phyloP scores from a whole-genome alignment of 2,797 vertebrate species.

The Pterois miles region DNA sequence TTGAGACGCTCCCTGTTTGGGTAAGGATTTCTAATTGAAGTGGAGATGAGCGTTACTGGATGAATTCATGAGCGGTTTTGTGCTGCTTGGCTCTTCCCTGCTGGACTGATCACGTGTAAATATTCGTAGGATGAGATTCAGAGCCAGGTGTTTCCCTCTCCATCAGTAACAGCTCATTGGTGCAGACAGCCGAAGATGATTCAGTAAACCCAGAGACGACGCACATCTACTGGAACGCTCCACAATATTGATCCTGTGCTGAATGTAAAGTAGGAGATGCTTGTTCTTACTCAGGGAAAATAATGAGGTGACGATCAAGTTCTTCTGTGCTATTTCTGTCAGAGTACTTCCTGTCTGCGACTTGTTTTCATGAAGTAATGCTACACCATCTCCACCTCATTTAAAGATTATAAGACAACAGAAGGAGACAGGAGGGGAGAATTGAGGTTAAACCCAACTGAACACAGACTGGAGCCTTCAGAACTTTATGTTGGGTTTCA shows the following conservation, averaged over 20 bases:
- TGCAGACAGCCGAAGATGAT: conserved; percentile 31
- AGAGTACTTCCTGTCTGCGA: conserved; percentile 17
- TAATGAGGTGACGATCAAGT: neutral
- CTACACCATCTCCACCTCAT: neutral
- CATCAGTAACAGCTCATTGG: conserved; percentile 29
- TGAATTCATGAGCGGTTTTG: conserved; percentile 37
- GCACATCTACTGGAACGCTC: neutral
- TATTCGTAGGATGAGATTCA: neutral
- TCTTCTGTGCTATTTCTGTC: conserved; percentile 13
- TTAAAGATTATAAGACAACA: neutral
- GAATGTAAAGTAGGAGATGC: neutral
- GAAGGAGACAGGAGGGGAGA: neutral
- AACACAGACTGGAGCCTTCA: neutral
- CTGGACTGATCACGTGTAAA: conserved; percentile 36
- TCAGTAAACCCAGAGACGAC: conserved; percentile 24
- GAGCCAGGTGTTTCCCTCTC: neutral
- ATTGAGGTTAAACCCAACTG: too few species aligned
- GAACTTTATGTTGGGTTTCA: neutral
- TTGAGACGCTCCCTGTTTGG: neutral
- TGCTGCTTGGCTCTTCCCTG: conserved; percentile 36
- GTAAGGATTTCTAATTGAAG: neutral
- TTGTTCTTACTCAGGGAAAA: neutral
- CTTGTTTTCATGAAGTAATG: neutral
- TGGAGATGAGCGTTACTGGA: conserved; percentile 32
- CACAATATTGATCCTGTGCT: neutral